These are phyloP conservation scores for Meta bourneti DNA, from an alignment of 2,888 invertebrate species.

Conservation along the genomic window DNA sequence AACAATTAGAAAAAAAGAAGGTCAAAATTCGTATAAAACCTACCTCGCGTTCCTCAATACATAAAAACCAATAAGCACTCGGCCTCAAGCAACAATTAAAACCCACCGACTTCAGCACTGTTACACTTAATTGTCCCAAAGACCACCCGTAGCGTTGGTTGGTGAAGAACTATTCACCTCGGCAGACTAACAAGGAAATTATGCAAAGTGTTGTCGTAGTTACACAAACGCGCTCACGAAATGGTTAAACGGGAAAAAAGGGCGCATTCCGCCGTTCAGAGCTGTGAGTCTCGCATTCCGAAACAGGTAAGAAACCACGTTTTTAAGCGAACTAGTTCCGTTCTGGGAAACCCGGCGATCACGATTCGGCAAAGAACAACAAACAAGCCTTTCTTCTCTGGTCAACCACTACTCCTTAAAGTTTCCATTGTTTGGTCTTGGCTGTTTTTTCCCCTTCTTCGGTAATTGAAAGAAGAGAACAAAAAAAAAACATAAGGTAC, in stretches of 20 bases:
- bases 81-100: neutral
- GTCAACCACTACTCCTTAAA: neutral
- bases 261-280: constrained; percentile 36
- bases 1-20: no score
- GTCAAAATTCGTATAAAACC: no score
- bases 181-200: neutral
- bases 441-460: neutral
- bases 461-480: constrained; percentile 20
- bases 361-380: constrained; percentile 47
- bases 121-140: neutral
- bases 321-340: constrained; percentile 41
- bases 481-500: neutral
- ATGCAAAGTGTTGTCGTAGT: constrained; percentile 59
- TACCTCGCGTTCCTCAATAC: no score
- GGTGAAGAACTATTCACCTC: neutral
- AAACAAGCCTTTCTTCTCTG: constrained; percentile 47
- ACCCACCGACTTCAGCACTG: neutral
- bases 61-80: neutral
- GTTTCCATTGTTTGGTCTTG: constrained; percentile 34
- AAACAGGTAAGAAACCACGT: constrained; percentile 29
- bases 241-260: constrained; percentile 18
- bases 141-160: neutral
- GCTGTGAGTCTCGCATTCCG: constrained; percentile 4
- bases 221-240: constrained; percentile 46
- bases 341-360: constrained; percentile 9